Evolutionary conservation across 2,113 vertebrate species (phyloP), one percentile per base, ranked within the genome.

Genomic region (Nymphicus hollandicus): DNA sequence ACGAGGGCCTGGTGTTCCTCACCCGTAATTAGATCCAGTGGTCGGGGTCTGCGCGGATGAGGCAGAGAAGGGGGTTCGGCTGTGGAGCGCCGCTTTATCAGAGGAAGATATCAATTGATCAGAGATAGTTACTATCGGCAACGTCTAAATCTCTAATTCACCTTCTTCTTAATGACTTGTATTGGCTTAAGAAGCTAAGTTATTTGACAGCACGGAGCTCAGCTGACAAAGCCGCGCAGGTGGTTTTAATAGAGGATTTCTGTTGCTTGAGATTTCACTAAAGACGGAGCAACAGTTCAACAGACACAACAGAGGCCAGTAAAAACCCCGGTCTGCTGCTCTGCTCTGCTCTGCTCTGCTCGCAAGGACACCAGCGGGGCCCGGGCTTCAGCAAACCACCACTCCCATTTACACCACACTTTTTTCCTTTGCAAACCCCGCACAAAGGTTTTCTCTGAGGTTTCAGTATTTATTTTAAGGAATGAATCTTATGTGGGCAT

Each of bases 11-110:
- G 98, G 96, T 95, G 98, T 98, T 98, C 98, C 96, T 98, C 98
- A 98, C 77, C 91, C 95, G 2, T 99, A 99, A 99, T 99, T 98
- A 98, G 98, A 99, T 98, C 98, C 98, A 99, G 98, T 97, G 98
- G 96, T 63, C 10, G 73, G 90, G 95, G 96, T 94, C 97, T 95
- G 93, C 1, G 7, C 2, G 46, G 97, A 96, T 77, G 92, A 94
- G 95, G 94, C 82, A 35, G 63, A 17, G 90, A 44, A 84, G 90
- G 90, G 93, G 95, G 96, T 71, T 71, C 11, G 89, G 91, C 92
- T 17, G 12, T 4, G 89, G 93, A 97, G 95, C 84, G 60, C 94
- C 27, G 29, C 95, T 96, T 96, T 97, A 96, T 98, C 98, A 91
- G 98, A 98, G 98, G 98, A 98, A 98, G 98, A 98, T 98, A 98